A percentile compares a stretch with the other conserved stretches of the same genome.
These are phyloP conservation scores for Epinotia brunnichana DNA, from an alignment of 2,888 invertebrate genomes.

Conservation along the genomic window DNA sequence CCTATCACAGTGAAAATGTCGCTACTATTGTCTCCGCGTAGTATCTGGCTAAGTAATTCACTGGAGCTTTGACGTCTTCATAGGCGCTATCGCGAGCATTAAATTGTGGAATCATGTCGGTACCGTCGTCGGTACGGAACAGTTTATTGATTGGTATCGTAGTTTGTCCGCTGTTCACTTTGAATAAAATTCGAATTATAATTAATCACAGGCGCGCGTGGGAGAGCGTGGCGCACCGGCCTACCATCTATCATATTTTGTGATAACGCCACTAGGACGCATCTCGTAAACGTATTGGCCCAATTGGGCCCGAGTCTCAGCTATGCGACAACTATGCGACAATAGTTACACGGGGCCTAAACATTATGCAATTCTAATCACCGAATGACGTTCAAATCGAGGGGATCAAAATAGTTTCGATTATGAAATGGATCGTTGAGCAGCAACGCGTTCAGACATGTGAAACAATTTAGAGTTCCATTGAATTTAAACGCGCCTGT, in stretches of 20 bases:
- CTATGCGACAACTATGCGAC: conserved; percentile 48
- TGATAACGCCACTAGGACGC: conserved; percentile 81
- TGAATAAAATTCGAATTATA: conserved; percentile 85
- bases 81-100: conserved; percentile 76
- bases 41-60: conserved; percentile 71
- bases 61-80: conserved; percentile 78
- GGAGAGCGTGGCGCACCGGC: conserved; percentile 78
- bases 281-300: conserved; percentile 77
- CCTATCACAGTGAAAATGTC: conserved; percentile 70
- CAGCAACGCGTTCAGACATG: conserved; percentile 46
- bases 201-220: conserved; percentile 82
- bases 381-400: conserved; percentile 35
- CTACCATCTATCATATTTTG: conserved; percentile 83
- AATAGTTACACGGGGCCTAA: conserved; percentile 37
- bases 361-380: conserved; percentile 54
- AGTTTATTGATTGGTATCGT: conserved; percentile 84
- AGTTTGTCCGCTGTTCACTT: conserved; percentile 83
- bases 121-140: conserved; percentile 82
- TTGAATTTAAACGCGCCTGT: conserved; percentile 59
- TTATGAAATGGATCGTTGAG: conserved; percentile 34
- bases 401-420: conserved; percentile 35
- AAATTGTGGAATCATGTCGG: conserved; percentile 82
- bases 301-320: conserved; percentile 63
- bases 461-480: conserved; percentile 58
- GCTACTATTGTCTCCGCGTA: conserved; percentile 60